phyloP scores from a whole-genome alignment of 2,797 vertebrate species.

The Molossus molossus region DNA sequence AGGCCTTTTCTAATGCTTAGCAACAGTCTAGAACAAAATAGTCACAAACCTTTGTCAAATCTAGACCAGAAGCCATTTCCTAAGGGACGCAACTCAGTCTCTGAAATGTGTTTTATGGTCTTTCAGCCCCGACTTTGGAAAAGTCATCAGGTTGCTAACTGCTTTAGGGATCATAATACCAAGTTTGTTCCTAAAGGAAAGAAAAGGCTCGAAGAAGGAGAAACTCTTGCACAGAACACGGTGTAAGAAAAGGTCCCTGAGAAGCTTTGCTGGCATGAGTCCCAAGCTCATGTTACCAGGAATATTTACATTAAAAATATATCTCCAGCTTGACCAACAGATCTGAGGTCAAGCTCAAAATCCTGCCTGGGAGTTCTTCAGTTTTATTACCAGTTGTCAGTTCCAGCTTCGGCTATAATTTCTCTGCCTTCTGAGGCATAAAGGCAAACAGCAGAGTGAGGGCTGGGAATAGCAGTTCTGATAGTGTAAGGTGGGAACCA shows the following conservation, averaged over 20 bases:
- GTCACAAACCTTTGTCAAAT: slow-evolving; percentile 29
- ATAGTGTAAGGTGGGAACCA: slow-evolving; percentile 43
- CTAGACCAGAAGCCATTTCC: slow-evolving; percentile 22
- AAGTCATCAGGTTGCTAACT: slow-evolving; percentile 86
- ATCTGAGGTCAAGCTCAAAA: slow-evolving; percentile 83
- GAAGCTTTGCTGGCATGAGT: slow-evolving; percentile 81
- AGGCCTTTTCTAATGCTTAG: slow-evolving; percentile 10
- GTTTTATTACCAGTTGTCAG: slow-evolving; percentile 84
- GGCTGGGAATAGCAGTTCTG: slow-evolving; percentile 83
- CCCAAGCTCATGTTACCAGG: slow-evolving; percentile 86
- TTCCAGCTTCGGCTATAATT: slow-evolving; percentile 68
- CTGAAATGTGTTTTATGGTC: slow-evolving; percentile 85
- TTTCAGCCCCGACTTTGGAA: slow-evolving; percentile 86
- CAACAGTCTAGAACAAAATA: slow-evolving; percentile 76
- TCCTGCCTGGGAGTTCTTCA: slow-evolving; percentile 78
- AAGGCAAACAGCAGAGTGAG: slow-evolving; percentile 61
- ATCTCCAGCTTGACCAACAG: slow-evolving; percentile 80
- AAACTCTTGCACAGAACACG: slow-evolving; percentile 61
- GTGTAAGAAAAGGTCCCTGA: slow-evolving; percentile 74
- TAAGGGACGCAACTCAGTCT: background rate
- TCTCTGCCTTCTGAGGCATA: slow-evolving; percentile 74
- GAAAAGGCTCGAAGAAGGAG: slow-evolving; percentile 72
- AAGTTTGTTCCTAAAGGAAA: slow-evolving; percentile 81
- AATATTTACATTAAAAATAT: slow-evolving; percentile 85
- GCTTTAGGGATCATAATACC: slow-evolving; percentile 86